Evolutionary conservation across 2,797 vertebrate species (phyloP), one percentile per base, ranked within the genome.

Genomic region (Diceros bicornis): DNA sequence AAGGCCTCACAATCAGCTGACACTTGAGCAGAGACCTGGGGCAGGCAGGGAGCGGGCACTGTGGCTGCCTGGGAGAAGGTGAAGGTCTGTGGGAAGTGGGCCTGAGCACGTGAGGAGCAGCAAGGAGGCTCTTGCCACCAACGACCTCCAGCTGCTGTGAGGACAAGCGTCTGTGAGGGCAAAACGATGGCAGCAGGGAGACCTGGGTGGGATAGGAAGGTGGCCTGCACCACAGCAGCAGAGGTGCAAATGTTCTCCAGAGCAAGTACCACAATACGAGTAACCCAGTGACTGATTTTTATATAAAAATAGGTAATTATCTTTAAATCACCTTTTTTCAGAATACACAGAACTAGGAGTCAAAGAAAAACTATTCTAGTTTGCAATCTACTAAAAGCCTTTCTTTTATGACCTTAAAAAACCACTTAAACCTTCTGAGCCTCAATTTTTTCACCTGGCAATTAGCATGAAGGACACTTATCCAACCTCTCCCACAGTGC

Each of bases 351-450:
- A 95, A 50, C 29, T 41, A 93, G 64, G 32, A 90, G 72, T n/a
- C 34, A 74, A 83, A 66, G 18, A 44, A 78, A 88, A 50, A 72
- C 14, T 32, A 21, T 14, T 75, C 47, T 50, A 66, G 29, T n/a
- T 59, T 37, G 62, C 41, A 62, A 72, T 61, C 44, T 66, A 59
- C 55, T 71, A 69, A 82, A 87, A 72, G 47, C 32, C 71, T 85
- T 82, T 74, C n/a, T 91, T 79, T 50, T 2, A 66, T 13, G 17
- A 71, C 75, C 89, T 96, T n/a, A 93, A 72, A 66, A 78, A 29
- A 3, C 2, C 6, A 10, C 32, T 75, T 88, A 62, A 44, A 71
- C 13, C 52, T 87, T 88, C 1, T 44, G 25, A 37, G 7, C 16
- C 17, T 74, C 32, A 0, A 1, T 8, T 25, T 27, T 86, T 57